Evolutionary conservation across 2,888 invertebrate species (phyloP).

Genomic region (Tridacna crocea): DNA sequence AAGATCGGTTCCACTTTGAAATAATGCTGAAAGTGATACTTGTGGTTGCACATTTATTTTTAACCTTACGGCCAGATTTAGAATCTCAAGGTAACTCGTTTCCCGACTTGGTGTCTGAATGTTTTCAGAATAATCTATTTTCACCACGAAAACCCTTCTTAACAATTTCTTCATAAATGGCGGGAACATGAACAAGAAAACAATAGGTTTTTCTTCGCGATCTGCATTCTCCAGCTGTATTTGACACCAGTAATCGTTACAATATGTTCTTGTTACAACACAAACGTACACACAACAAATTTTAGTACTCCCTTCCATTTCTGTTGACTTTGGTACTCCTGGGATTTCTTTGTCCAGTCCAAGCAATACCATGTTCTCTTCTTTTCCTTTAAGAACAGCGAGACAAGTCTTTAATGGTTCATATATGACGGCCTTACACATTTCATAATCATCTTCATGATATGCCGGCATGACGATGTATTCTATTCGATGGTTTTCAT

Average conservation of each 20-base stretch:
- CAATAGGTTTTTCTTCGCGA: too few species aligned
- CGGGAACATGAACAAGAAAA: too few species aligned
- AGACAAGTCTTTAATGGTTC: neutral
- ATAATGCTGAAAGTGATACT: too few species aligned
- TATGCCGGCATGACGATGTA: constrained; percentile 2
- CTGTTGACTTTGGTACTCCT: constrained; percentile 5
- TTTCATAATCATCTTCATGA: constrained; percentile 9
- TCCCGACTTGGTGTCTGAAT: too few species aligned
- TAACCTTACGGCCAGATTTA: too few species aligned
- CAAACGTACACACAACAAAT: constrained; percentile 16
- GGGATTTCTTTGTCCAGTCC: neutral
- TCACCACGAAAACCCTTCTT: too few species aligned
- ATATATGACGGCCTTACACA: neutral
- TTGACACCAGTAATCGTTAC: constrained; percentile 24
- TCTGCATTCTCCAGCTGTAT: constrained; percentile 9
- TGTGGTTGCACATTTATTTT: too few species aligned
- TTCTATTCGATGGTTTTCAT: neutral
- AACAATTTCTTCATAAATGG: too few species aligned
- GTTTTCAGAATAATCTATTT: too few species aligned
- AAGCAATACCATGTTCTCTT: neutral
- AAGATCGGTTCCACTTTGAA: too few species aligned
- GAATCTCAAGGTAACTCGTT: too few species aligned
- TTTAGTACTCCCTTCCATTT: constrained; percentile 5
- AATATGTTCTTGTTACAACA: constrained; percentile 17
- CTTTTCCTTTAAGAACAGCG: neutral